Evolutionary conservation across 2,113 vertebrate genomes (phyloP).

Genomic region (Narcine bancroftii): DNA sequence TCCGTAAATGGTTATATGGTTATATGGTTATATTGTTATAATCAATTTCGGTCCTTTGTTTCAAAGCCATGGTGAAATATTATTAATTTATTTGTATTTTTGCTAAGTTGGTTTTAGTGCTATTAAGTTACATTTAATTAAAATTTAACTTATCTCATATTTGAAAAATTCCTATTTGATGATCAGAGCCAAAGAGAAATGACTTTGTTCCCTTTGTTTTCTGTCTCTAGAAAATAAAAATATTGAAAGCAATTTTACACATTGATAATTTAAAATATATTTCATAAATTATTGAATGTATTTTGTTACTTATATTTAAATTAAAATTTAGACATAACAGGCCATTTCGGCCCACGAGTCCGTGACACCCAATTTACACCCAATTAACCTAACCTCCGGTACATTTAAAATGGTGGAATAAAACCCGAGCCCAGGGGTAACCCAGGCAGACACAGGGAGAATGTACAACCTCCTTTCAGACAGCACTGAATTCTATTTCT

Average conservation of each 20-base stretch:
- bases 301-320: slow-evolving; percentile 8
- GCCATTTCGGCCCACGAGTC: too few species aligned
- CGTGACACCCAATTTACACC: too few species aligned
- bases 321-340: too few species aligned
- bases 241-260: not conserved
- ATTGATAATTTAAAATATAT: not conserved
- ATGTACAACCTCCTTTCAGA: too few species aligned
- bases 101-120: not conserved
- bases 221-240: not conserved
- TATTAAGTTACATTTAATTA: not conserved
- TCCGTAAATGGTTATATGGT: too few species aligned
- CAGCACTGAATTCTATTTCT: too few species aligned
- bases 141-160: not conserved
- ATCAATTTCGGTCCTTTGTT: not conserved
- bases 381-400: too few species aligned
- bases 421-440: too few species aligned
- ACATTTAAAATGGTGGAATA: too few species aligned
- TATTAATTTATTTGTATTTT: not conserved
- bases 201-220: not conserved
- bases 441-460: too few species aligned
- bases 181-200: not conserved
- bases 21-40: too few species aligned
- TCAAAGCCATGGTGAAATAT: not conserved
- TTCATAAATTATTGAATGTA: not conserved
- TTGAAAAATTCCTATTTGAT: not conserved